A percentile compares a stretch with the other conserved stretches of the same genome.
Evolutionary conservation across 53 echinoderm and acorn worm genomes (phyloP).

Genomic region (Apostichopus leukothele): DNA sequence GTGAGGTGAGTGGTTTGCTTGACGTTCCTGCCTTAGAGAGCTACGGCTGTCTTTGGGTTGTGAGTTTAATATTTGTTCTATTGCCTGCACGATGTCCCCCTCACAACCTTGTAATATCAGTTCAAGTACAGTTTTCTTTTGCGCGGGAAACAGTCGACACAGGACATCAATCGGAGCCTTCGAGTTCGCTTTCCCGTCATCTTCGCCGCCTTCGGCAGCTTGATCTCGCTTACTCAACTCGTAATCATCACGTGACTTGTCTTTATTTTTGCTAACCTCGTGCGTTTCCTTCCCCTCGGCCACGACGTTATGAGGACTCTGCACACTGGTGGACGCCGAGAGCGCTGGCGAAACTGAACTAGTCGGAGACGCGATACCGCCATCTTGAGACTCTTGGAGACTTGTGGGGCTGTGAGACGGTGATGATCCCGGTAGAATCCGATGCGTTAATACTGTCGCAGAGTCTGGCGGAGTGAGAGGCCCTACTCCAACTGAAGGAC

Average conservation of each 20-base stretch:
- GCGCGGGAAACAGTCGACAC: constrained; percentile 81
- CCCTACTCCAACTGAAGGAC: constrained; percentile 57
- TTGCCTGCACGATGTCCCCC: constrained; percentile 90
- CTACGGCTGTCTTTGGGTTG: constrained; percentile 56
- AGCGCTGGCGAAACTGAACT: constrained; percentile 72
- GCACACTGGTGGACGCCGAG: constrained; percentile 50
- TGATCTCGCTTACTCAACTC: neutral
- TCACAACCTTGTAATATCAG: constrained; percentile 92
- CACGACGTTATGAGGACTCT: constrained; percentile 13
- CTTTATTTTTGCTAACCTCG: constrained; percentile 53
- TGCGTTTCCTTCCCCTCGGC: constrained; percentile 24
- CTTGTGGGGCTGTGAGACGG: constrained; percentile 72
- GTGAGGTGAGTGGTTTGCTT: constrained; percentile 50
- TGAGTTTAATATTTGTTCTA: constrained; percentile 91
- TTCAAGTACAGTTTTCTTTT: constrained; percentile 86
- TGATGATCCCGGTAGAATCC: constrained; percentile 42
- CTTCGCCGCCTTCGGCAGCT: neutral
- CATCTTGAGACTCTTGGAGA: constrained; percentile 57
- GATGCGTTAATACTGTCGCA: constrained; percentile 33
- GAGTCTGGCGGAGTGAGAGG: constrained; percentile 47
- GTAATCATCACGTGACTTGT: neutral
- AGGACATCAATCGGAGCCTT: constrained; percentile 82
- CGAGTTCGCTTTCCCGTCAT: constrained; percentile 40
- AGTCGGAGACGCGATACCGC: constrained; percentile 68
- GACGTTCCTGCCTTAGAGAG: constrained; percentile 19